Percentiles rank a stretch among this genome's conserved stretches.
phyloP scores from a whole-genome alignment of 1,140 invertebrate species.

The Drosophila navojoa region DNA sequence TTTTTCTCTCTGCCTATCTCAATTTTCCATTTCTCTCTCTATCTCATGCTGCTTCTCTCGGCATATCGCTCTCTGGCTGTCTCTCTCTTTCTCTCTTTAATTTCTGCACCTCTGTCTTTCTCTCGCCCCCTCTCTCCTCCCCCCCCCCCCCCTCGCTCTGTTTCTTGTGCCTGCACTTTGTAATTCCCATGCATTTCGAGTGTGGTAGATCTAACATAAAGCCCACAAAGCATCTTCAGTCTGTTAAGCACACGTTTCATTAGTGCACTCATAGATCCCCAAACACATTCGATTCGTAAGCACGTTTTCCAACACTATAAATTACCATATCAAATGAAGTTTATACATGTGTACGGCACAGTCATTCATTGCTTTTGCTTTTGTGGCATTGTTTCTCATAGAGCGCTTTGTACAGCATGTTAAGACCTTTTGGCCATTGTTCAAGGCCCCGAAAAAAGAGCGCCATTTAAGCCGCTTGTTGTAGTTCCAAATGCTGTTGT shows the following conservation, averaged over 20 bases:
- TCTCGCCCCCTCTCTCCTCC: background rate
- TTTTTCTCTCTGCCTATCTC: too few species aligned
- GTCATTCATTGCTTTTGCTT: conserved; percentile 41
- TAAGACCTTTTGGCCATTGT: conserved; percentile 66
- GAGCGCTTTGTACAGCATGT: conserved; percentile 54
- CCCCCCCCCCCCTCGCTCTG: background rate
- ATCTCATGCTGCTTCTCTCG: background rate
- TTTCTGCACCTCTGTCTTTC: too few species aligned
- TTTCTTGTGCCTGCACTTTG: background rate
- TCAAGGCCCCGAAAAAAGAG: conserved; percentile 56
- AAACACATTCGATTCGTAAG: conserved; percentile 4
- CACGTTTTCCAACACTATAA: conserved; percentile 41
- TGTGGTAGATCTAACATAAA: background rate
- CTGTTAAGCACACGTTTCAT: conserved; percentile 13
- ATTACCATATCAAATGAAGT: conserved; percentile 51
- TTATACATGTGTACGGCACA: conserved; percentile 24
- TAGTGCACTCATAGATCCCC: conserved; percentile 6
- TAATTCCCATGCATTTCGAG: background rate
- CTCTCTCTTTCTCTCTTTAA: background rate
- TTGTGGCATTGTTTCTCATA: conserved; percentile 41
- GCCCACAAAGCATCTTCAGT: conserved; percentile 4
- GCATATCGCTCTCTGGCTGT: background rate
- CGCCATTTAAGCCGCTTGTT: conserved; percentile 79
- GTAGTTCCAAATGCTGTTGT: conserved; percentile 30
- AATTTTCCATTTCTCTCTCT: background rate